These are phyloP conservation scores for Oxycera nigricornis DNA, from an alignment of 2,888 invertebrate species.

Conservation along the genomic window DNA sequence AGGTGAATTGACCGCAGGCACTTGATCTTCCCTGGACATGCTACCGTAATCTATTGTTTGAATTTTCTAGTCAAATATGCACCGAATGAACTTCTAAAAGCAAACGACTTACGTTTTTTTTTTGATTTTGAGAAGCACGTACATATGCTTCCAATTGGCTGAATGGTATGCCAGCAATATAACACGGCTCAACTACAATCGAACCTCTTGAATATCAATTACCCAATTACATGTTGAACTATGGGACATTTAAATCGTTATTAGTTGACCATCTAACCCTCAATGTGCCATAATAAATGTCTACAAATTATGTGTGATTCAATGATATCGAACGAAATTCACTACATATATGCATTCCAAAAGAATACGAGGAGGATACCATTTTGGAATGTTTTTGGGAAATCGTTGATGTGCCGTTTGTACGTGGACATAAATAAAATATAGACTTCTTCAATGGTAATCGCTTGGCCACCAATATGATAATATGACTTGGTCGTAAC, in stretches of 20 bases:
- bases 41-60: slow-evolving; percentile 10
- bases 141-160: background rate
- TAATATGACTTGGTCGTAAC: too few relatives aligned
- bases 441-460: too few relatives aligned
- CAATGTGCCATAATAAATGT: slow-evolving; percentile 14
- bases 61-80: slow-evolving; percentile 4
- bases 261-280: slow-evolving; percentile 38
- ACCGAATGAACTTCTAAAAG: slow-evolving; percentile 14
- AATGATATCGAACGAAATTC: slow-evolving; percentile 22
- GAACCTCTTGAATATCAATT: slow-evolving; percentile 34
- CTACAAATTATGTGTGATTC: slow-evolving; percentile 13
- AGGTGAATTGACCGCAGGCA: background rate
- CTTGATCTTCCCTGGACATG: background rate
- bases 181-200: slow-evolving; percentile 20
- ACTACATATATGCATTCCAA: background rate
- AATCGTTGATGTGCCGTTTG: background rate
- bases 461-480: too few relatives aligned
- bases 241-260: slow-evolving; percentile 20
- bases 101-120: background rate
- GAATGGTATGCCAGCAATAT: background rate
- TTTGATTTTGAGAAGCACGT: background rate
- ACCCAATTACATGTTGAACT: slow-evolving; percentile 17
- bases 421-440: too few relatives aligned
- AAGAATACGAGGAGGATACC: background rate
- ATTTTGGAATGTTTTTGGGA: background rate